Evolutionary conservation across 2,888 invertebrate species (phyloP).

Genomic region (Aleiodes alternator): DNA sequence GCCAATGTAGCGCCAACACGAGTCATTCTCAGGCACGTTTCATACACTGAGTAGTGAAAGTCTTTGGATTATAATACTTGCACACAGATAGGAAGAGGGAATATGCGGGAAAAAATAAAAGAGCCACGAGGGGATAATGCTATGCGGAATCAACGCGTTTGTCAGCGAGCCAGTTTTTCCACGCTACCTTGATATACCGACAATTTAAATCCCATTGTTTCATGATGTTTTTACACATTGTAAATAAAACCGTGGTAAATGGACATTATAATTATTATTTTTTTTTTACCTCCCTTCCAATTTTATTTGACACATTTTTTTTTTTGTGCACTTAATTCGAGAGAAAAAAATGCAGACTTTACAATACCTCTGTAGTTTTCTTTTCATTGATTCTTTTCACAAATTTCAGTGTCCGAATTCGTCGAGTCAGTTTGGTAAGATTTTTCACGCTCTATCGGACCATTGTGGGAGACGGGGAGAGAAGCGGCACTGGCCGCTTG

Average conservation of each 20-base stretch:
- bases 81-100: neutral
- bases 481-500: slow-evolving; percentile 68
- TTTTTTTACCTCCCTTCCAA: no score
- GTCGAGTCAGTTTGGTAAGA: slow-evolving; percentile 71
- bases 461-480: slow-evolving; percentile 47
- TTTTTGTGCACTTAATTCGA: neutral
- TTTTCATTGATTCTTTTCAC: neutral
- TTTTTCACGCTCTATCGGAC: slow-evolving; percentile 71
- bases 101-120: neutral
- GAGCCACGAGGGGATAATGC: neutral
- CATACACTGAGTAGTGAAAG: slow-evolving; percentile 56
- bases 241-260: no score
- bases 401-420: slow-evolving; percentile 67
- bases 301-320: no score
- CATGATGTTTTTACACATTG: no score
- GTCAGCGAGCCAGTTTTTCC: slow-evolving; percentile 35
- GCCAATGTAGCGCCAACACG: slow-evolving; percentile 39
- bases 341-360: neutral
- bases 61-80: slow-evolving; percentile 36
- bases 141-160: slow-evolving; percentile 26
- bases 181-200: slow-evolving; percentile 24
- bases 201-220: neutral
- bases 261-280: no score
- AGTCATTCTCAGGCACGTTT: slow-evolving; percentile 59
- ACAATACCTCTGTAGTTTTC: neutral